Conservation (phyloP, 2,797 vertebrate species). For the Anguilla megastoma region DNA sequence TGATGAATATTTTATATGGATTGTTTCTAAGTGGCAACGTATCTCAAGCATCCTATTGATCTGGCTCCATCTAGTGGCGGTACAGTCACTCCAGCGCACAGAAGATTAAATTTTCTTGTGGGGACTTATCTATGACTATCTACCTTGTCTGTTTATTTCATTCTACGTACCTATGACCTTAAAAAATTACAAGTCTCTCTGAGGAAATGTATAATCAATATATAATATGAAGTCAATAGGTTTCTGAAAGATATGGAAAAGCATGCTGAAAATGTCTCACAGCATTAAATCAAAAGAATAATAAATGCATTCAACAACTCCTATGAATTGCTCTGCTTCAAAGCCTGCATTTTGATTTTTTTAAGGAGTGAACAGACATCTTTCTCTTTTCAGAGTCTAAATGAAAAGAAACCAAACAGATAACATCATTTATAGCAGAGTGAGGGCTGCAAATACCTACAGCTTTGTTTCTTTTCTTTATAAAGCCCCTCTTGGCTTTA, state of each 20-base stretch:
- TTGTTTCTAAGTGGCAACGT: not conserved
- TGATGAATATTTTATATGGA: not conserved
- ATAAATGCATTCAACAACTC: not conserved
- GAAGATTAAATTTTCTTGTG: not conserved
- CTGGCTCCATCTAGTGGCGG: slow-evolving; percentile 62
- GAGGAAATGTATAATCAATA: slow-evolving; percentile 27
- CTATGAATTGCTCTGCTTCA: not conserved
- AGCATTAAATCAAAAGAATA: not conserved
- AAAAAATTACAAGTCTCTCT: not conserved
- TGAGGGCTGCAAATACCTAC: not conserved
- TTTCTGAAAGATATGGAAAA: not conserved
- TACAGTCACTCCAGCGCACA: not conserved
- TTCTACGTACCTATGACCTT: not conserved
- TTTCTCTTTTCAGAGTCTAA: not conserved
- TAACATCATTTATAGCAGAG: not conserved
- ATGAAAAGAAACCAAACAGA: not conserved
- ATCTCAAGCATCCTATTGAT: slow-evolving; percentile 29
- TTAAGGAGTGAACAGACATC: not conserved
- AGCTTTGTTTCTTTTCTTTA: not conserved
- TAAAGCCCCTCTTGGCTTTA: not conserved
- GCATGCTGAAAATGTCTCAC: not conserved
- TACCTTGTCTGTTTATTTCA: not conserved
- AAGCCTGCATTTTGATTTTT: not conserved
- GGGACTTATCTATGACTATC: not conserved
- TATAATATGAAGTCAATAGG: slow-evolving; percentile 24